Base-by-base conservation (phyloP, 2,888 invertebrate species). In the Scaptomyza tumidula region DNA sequence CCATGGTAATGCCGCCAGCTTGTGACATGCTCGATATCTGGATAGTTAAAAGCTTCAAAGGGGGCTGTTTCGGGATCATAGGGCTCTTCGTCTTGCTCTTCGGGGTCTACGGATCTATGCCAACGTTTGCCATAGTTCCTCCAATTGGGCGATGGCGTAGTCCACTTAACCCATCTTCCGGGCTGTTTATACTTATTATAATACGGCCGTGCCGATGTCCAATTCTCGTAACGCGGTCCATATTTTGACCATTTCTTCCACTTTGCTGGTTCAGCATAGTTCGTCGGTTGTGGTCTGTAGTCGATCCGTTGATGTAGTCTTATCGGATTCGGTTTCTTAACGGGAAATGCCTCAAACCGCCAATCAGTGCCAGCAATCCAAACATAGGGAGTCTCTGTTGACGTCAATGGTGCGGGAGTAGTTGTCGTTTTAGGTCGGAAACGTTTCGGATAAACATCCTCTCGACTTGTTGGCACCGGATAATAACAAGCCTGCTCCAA, bases 371-470 rank as follows among this genome's bases (percentile, higher is more conserved):
- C 90, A 1, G 90, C 79, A 45, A 90, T 89, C 65, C 89, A 88
- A 4, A 90, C 82, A 27, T 81, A 79, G 0, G 84, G 73, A 0
- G 87, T 81, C 13, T 75, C 65, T 7, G 90, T 86, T 0, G 85
- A 71, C 2, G 78, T 78, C 2, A 67, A 73, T 0, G 81, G 72
- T 6, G 63, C 79, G 1, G 74, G 78, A 14, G 86, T 78, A 11
- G 82, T 79, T 14, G 90, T 88, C 0, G 88, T 89, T 14, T 78
- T 71, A 1, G 76, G 71, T 0, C 90, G 68, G 46, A 90, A 86
- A 9, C 89, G 77, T 37, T 90, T 91, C 0, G 91, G 91, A 55
- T 90, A 85, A 13, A 91, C 80, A 72, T 91, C 91, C 33, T 83
- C 76, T 3, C 90, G 79, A 16, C 74, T 81, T 2, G 86, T 59